Percentiles rank a stretch among this genome's conserved stretches.
Conservation (phyloP, 2,113 vertebrate species). For the Hystrix brachyura region DNA sequence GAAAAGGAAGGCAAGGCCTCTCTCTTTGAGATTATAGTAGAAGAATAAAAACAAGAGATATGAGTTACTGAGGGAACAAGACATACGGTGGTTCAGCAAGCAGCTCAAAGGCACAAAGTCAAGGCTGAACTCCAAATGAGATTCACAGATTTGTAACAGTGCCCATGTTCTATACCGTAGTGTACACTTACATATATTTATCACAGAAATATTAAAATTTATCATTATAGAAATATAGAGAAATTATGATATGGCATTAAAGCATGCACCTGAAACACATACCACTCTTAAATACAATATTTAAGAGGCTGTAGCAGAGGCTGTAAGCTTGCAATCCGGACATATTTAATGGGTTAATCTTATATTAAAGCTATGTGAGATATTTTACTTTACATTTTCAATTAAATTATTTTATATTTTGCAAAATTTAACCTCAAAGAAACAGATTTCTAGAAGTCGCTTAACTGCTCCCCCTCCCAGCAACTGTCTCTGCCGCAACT, state of each 20-base stretch:
- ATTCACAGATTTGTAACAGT: not conserved
- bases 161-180: accelerated
- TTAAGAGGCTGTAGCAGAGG: not conserved
- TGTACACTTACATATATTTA: not conserved
- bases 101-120: not conserved
- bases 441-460: slow-evolving; percentile 41
- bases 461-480: slow-evolving; percentile 55
- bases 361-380: slow-evolving; percentile 58
- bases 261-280: not conserved
- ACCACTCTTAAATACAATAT: not conserved
- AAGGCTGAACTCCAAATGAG: slow-evolving; percentile 15
- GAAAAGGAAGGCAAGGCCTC: not conserved
- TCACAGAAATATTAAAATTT: not conserved
- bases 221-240: not conserved
- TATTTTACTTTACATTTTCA: slow-evolving; percentile 67
- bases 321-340: not conserved
- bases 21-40: not conserved
- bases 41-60: not conserved
- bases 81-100: not conserved
- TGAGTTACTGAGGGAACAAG: not conserved
- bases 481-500: slow-evolving; percentile 53
- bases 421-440: slow-evolving; percentile 27
- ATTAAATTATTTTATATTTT: slow-evolving; percentile 61
- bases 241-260: not conserved
- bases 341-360: slow-evolving; percentile 4